Evolutionary conservation across 2,113 vertebrate species (phyloP), one percentile per base, ranked within the genome.

Genomic region (Illadopsis cleaveri): DNA sequence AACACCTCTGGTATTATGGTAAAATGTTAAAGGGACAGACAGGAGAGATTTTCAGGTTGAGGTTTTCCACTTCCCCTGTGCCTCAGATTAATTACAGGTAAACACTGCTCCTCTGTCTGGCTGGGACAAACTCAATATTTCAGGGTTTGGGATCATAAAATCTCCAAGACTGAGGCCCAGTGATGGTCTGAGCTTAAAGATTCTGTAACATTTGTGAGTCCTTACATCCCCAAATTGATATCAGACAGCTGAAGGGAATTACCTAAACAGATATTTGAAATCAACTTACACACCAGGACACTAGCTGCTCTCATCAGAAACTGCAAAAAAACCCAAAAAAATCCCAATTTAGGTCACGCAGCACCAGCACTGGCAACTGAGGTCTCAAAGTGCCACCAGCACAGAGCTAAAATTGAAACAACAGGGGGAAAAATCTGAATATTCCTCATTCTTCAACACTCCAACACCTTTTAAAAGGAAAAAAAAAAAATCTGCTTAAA

Each of bases 1-100:
- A 95, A 42, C 87, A 96, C 89, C 72, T 94, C 88, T 2, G 6
- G 33, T 68, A 79, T 82, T 69, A 30, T 23, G 64, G 93, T 58
- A 17, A 66, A 65, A 72, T 1, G 37, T 13, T 53, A 73, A 80
- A 78, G 64, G 38, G 56, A 80, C 33, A 24, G 40, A 35, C 83
- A 76, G 25, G 40, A 37, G 61, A 58, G 57, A 64, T 80, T 79
- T 23, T 24, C 50, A 51, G 75, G 70, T 5, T 75, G 83, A 66
- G 54, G 2, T 84, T 86, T 61, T 56, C 35, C 76, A 64, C 66
- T 72, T 60, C 23, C 58, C 76, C 37, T 12, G 24, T n/a, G 76
- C 70, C 66, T 77, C 73, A 38, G 5, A 53, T 57, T 19, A 69
- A 45, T 44, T 22, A 18, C 62, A 80, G 66, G 56, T 35, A 79